A percentile compares a stretch with the other conserved stretches of the same genome.
Conservation (phyloP, 2,113 vertebrate genomes). For the Macheiramphus alcinus region DNA sequence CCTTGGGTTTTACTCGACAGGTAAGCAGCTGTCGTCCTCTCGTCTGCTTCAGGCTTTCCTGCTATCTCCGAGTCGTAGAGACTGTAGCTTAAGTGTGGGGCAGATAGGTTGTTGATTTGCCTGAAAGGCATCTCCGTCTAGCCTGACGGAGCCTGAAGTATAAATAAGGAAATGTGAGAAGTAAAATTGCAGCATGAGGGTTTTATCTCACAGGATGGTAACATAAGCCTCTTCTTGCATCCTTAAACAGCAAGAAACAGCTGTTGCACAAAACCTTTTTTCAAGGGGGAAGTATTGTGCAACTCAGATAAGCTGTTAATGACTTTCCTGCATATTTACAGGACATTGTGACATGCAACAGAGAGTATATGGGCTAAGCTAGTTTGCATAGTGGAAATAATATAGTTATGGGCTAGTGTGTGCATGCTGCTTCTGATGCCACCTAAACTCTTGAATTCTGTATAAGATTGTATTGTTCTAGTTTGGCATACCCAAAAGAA, state of each 20-base stretch:
- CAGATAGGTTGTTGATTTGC: neutral
- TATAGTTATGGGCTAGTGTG: neutral
- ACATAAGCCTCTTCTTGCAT: neutral
- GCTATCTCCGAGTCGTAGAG: accelerated
- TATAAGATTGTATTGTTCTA: neutral
- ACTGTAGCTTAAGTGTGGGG: neutral
- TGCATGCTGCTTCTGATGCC: neutral
- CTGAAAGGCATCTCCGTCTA: neutral
- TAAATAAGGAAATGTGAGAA: neutral
- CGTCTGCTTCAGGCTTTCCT: too few species aligned
- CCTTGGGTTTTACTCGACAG: neutral
- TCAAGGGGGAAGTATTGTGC: neutral
- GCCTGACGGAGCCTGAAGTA: neutral
- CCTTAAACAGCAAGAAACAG: neutral
- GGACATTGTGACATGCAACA: too few species aligned
- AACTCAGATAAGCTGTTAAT: neutral
- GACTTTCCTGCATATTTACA: accelerated
- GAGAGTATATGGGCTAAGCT: neutral
- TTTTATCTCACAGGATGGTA: accelerated
- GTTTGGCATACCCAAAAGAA: neutral
- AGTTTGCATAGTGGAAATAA: neutral
- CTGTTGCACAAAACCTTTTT: neutral
- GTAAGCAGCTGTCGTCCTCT: too few species aligned
- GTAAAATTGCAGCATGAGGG: neutral
- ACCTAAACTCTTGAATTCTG: neutral